phyloP scores from a whole-genome alignment of 1,140 invertebrate genomes.

The Odontomachus brunneus region DNA sequence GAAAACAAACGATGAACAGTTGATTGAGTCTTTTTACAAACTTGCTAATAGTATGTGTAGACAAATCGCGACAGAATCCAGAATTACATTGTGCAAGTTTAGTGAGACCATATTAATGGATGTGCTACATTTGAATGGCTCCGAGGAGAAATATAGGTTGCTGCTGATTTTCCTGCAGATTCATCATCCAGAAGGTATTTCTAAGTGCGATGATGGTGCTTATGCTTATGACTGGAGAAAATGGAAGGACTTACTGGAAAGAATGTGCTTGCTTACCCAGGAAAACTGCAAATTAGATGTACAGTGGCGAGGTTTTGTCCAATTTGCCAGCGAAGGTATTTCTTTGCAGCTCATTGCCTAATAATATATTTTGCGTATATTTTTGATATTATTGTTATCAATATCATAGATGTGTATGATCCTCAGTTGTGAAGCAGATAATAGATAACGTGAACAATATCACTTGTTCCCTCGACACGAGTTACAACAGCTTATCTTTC shows the following conservation, averaged over 20 bases:
- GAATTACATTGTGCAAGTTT: conserved; percentile 76
- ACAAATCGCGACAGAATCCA: conserved; percentile 76
- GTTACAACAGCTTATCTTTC: conserved; percentile 30
- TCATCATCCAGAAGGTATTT: conserved; percentile 79
- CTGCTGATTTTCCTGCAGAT: conserved; percentile 76
- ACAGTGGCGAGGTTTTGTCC: conserved; percentile 67
- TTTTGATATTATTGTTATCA: background rate
- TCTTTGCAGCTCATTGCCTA: conserved; percentile 17
- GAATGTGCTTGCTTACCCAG: conserved; percentile 73
- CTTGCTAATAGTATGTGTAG: conserved; percentile 71
- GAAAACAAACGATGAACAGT: conserved; percentile 56
- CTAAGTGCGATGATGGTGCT: conserved; percentile 55
- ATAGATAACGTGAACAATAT: conserved; percentile 55
- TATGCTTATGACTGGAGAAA: conserved; percentile 70
- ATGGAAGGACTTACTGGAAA: conserved; percentile 76
- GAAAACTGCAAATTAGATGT: conserved; percentile 69
- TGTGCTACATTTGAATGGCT: conserved; percentile 69
- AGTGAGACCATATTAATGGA: conserved; percentile 74
- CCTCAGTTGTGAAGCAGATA: conserved; percentile 76
- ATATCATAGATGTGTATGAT: background rate
- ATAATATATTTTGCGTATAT: background rate
- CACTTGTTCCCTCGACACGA: conserved; percentile 21
- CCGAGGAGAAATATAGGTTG: conserved; percentile 76
- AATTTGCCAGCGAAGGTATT: conserved; percentile 77
- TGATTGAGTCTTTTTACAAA: conserved; percentile 69